Evolutionary conservation across 2,888 invertebrate species (phyloP).

Genomic region (Minunthozetes semirufus): DNA sequence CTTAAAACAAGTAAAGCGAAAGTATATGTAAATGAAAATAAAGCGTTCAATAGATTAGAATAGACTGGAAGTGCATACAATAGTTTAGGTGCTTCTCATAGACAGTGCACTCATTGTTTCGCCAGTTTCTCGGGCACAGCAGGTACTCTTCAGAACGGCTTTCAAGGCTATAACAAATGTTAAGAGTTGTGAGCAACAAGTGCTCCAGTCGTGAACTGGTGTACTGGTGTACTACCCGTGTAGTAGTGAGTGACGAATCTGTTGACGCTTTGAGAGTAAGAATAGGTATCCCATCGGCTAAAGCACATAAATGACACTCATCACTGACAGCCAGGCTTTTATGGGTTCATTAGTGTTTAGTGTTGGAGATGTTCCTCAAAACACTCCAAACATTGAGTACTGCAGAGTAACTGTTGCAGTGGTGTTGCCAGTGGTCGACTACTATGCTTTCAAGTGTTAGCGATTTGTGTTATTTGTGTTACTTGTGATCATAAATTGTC

Average conservation of each 20-base stretch:
- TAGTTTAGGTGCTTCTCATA: constrained; percentile 26
- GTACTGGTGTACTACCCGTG: background rate
- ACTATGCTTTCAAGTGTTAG: background rate
- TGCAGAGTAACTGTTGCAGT: too few species aligned
- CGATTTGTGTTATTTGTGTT: background rate
- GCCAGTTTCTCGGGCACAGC: constrained; percentile 15
- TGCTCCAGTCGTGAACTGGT: constrained; percentile 16
- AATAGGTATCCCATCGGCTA: constrained; percentile 29
- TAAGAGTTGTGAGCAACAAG: constrained; percentile 20
- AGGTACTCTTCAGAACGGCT: constrained; percentile 21
- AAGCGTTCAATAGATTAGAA: constrained; percentile 4
- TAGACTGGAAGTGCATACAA: too few species aligned
- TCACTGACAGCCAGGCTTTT: constrained; percentile 22
- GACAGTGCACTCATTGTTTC: constrained; percentile 20
- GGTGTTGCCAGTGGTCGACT: too few species aligned
- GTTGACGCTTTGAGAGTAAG: background rate
- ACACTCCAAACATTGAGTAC: background rate
- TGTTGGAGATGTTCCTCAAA: too few species aligned
- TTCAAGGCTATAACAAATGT: constrained; percentile 21
- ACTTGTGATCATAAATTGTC: constrained; percentile 24
- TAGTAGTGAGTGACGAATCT: constrained; percentile 22
- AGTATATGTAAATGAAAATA: constrained; percentile 19
- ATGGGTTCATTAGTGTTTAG: constrained; percentile 27
- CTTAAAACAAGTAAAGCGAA: constrained; percentile 23
- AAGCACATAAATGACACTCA: constrained; percentile 30